These are phyloP conservation scores for Masnerella sp. DNA, from an alignment of 2,888 invertebrate species.

Conservation along the genomic window DNA sequence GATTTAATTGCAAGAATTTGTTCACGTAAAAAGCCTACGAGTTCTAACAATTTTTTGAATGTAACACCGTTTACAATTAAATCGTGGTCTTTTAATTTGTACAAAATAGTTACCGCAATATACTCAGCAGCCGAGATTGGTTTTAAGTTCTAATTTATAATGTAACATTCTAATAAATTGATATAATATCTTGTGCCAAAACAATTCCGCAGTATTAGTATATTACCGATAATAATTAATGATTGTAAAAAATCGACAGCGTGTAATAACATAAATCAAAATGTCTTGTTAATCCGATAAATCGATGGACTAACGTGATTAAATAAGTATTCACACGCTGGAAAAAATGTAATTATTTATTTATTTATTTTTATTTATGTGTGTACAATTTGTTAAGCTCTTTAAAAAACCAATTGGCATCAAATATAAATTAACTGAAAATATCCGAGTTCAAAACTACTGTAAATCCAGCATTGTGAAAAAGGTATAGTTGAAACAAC, in stretches of 20 bases:
- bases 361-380: conserved; percentile 38
- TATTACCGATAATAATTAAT: conserved; percentile 6
- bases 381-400: conserved; percentile 1
- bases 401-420: conserved; percentile 19
- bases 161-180: no score
- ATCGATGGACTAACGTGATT: conserved; percentile 27
- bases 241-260: neutral
- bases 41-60: no score
- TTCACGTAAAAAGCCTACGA: no score
- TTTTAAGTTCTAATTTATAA: no score
- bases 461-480: conserved; percentile 40
- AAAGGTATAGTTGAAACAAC: conserved; percentile 69
- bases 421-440: conserved; percentile 2
- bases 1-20: neutral
- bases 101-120: no score
- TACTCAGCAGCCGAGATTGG: conserved; percentile 5
- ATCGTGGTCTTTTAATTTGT: no score
- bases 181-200: conserved; percentile 32
- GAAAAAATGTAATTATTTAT: conserved; percentile 33
- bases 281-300: conserved; percentile 28
- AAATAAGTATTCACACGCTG: conserved; percentile 36
- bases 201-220: conserved; percentile 37
- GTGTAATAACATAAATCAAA: conserved; percentile 12
- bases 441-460: conserved; percentile 2
- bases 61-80: no score